These are phyloP conservation scores for Loxodonta africana DNA, from an alignment of 2,113 vertebrate genomes.

Conservation along the genomic window DNA sequence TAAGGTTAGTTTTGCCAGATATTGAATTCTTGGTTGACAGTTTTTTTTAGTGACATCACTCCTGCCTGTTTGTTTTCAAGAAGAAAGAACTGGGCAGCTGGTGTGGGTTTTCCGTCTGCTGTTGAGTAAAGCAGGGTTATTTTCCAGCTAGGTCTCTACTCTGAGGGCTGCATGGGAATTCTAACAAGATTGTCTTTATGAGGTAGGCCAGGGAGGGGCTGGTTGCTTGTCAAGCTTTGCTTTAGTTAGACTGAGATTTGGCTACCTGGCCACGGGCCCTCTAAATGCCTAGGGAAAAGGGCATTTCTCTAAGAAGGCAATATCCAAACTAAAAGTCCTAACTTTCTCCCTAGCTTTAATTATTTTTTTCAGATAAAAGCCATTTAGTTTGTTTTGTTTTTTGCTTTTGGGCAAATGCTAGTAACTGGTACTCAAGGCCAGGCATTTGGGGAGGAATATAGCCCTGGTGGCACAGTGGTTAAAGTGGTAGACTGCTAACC, in stretches of 20 bases:
- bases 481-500: no score
- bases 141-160: constrained; percentile 25
- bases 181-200: constrained; percentile 47
- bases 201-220: background rate
- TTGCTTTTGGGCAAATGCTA: constrained; percentile 17
- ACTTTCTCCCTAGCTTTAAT: background rate
- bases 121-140: constrained; percentile 8
- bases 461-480: no score
- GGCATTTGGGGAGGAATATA: background rate
- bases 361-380: constrained; percentile 6
- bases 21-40: background rate
- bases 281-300: constrained; percentile 36
- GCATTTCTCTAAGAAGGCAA: constrained; percentile 51
- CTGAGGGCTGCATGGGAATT: constrained; percentile 15
- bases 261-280: background rate
- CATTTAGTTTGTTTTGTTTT: background rate
- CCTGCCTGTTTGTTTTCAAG: constrained; percentile 26
- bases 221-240: constrained; percentile 7
- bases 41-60: background rate
- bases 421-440: constrained; percentile 28
- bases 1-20: constrained; percentile 13
- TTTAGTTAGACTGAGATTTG: constrained; percentile 33
- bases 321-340: constrained; percentile 35
- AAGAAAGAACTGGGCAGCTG: constrained; percentile 47
- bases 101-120: constrained; percentile 34